A percentile compares a stretch with the other conserved stretches of the same genome.
Evolutionary conservation across 2,113 vertebrate genomes (phyloP).

Genomic region (Python bivittatus): DNA sequence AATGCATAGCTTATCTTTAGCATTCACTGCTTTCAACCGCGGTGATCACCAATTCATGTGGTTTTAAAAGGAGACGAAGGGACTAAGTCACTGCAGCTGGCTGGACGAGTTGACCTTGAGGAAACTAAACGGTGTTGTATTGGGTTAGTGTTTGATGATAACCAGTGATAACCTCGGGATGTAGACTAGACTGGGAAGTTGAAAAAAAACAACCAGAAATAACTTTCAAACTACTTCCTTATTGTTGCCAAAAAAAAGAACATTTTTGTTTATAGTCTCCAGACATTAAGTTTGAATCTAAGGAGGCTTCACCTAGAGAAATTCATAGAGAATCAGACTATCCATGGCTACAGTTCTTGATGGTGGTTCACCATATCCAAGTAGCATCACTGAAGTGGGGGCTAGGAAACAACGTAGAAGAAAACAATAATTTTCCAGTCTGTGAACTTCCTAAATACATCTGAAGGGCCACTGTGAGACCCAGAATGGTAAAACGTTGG

Average conservation of each 20-base stretch:
- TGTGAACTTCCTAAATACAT: background rate
- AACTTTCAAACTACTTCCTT: background rate
- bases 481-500: background rate
- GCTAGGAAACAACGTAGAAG: background rate
- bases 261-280: background rate
- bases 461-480: background rate
- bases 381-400: background rate
- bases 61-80: background rate
- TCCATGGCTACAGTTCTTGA: background rate
- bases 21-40: background rate
- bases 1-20: background rate
- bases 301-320: background rate
- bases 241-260: background rate
- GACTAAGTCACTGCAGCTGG: background rate
- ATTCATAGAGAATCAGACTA: background rate
- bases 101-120: background rate
- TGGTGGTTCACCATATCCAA: background rate
- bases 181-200: background rate
- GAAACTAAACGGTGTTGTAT: background rate
- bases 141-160: background rate
- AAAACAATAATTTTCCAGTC: background rate
- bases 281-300: background rate
- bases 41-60: background rate
- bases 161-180: background rate
- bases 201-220: background rate